phyloP scores from a whole-genome alignment of 2,113 vertebrate genomes.

The Benitochromis conjunctus region DNA sequence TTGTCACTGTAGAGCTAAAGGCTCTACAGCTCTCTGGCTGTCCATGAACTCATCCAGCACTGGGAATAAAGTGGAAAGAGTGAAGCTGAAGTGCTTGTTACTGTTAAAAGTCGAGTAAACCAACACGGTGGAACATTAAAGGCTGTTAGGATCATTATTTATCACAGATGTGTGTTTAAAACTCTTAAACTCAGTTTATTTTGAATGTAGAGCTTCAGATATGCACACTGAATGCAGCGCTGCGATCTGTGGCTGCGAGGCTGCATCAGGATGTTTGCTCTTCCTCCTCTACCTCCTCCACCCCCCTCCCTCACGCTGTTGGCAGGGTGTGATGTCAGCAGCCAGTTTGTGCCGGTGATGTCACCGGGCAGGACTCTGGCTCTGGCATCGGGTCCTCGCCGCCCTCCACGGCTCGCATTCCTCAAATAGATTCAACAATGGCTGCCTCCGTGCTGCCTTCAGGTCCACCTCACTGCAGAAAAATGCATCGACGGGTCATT shows the following conservation, averaged over 20 bases:
- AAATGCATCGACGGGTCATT: not conserved
- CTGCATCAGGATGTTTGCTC: slow-evolving; percentile 17
- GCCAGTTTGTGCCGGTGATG: slow-evolving; percentile 28
- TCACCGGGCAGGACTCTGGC: slow-evolving; percentile 24
- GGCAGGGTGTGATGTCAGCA: slow-evolving; percentile 34
- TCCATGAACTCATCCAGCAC: not conserved
- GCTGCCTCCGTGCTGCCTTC: not conserved
- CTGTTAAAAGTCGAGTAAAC: not conserved
- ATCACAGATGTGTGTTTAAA: not conserved
- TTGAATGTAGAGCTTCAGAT: not conserved
- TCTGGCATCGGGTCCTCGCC: slow-evolving; percentile 2
- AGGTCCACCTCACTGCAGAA: not conserved
- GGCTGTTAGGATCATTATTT: too few relatives aligned
- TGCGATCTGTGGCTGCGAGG: not conserved
- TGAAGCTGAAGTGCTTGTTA: rapidly evolving
- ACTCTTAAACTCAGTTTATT: not conserved
- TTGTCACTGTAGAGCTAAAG: not conserved
- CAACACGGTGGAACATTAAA: rapidly evolving
- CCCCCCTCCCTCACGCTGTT: not conserved
- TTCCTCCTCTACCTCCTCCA: not conserved
- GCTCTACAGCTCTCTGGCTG: rapidly evolving
- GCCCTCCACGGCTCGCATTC: not conserved
- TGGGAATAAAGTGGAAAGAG: not conserved
- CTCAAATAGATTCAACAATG: not conserved
- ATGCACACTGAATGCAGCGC: not conserved